Percentiles rank a stretch among this genome's conserved stretches.
Conservation (phyloP, 1,140 invertebrate species). For the Chelonus insularis region DNA sequence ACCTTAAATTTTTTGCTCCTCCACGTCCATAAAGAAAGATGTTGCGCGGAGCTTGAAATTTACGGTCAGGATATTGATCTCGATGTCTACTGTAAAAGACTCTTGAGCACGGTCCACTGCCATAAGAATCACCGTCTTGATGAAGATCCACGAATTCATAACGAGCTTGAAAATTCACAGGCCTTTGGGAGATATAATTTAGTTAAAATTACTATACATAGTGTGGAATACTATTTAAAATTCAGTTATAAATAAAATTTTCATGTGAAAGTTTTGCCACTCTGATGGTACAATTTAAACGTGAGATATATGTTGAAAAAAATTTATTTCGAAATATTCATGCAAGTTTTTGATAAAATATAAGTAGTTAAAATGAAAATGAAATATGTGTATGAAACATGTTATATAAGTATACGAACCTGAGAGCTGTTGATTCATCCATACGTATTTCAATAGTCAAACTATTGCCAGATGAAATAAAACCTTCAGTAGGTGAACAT, state of each 20-base stretch:
- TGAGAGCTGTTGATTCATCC: slow-evolving; percentile 80
- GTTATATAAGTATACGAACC: no score
- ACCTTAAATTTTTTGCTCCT: slow-evolving; percentile 80
- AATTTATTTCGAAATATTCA: no score
- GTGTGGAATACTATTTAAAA: no score
- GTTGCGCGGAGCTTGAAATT: slow-evolving; percentile 74
- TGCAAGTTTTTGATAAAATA: no score
- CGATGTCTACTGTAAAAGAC: slow-evolving; percentile 68
- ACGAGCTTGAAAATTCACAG: slow-evolving; percentile 80
- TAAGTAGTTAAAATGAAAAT: no score
- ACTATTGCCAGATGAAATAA: slow-evolving; percentile 77
- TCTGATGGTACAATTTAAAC: no score
- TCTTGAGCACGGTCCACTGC: slow-evolving; percentile 68
- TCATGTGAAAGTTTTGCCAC: no score
- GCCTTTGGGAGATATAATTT: no score
- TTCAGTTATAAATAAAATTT: no score
- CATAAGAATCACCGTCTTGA: slow-evolving; percentile 79
- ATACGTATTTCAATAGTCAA: slow-evolving; percentile 79
- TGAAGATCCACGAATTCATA: slow-evolving; percentile 88
- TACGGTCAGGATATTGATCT: slow-evolving; percentile 60
- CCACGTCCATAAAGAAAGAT: slow-evolving; percentile 86
- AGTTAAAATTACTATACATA: no score
- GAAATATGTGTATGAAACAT: no score
- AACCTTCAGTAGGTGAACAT: slow-evolving; percentile 80
- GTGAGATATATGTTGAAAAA: no score